Conservation (phyloP, 1,140 invertebrate species). For the Planococcus citri region DNA sequence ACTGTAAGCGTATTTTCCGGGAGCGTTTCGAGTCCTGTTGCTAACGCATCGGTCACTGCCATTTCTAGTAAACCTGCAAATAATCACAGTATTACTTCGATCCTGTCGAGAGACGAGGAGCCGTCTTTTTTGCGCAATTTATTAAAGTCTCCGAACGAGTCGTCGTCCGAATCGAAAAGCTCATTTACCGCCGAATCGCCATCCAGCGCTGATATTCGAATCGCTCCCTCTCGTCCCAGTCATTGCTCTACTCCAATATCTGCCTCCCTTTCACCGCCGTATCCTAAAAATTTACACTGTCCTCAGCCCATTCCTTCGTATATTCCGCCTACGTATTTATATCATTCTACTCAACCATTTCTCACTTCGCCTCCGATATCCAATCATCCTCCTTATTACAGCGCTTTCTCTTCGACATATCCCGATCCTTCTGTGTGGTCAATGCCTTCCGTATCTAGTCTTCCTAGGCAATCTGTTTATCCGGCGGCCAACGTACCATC, state of each 20-base stretch:
- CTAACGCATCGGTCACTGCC: constrained; percentile 29
- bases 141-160: constrained; percentile 24
- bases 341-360: constrained; percentile 21
- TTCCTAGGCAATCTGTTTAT: constrained; percentile 23
- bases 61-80: constrained; percentile 24
- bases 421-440: constrained; percentile 12
- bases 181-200: constrained; percentile 20
- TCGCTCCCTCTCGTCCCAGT: constrained; percentile 22
- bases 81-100: constrained; percentile 31
- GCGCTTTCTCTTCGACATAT: constrained; percentile 11
- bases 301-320: constrained; percentile 9
- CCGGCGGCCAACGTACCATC: constrained; percentile 29
- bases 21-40: neutral
- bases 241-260: constrained; percentile 22
- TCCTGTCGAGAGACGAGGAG: constrained; percentile 27
- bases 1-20: neutral
- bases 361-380: constrained; percentile 16
- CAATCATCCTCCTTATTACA: constrained; percentile 24
- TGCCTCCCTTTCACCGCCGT: constrained; percentile 27
- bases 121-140: constrained; percentile 28
- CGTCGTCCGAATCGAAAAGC: neutral
- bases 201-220: constrained; percentile 24
- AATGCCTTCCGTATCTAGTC: constrained; percentile 27
- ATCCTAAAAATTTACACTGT: neutral
- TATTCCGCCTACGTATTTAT: constrained; percentile 14